Evolutionary conservation across 2,797 vertebrate species (phyloP), one percentile per base, ranked within the genome.

Genomic region (Chaetodon trifasciatus): DNA sequence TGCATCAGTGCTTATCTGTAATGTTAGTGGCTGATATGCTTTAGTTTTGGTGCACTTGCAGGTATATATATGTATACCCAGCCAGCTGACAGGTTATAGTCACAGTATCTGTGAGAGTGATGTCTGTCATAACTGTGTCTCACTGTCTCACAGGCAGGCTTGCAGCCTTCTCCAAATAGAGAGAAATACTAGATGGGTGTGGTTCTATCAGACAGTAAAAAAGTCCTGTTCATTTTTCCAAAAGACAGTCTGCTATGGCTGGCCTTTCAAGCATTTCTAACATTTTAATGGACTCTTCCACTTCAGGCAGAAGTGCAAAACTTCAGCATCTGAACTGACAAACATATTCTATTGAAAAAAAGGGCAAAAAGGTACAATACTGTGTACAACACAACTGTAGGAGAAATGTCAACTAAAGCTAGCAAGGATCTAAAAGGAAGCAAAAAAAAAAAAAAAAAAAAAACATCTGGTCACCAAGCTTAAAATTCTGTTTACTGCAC

Each of bases 211-310:
- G 62, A 67, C 35, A 71, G 57, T 63, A 42, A 68, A 32, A 32
- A 35, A 73, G 50, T 64, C 21, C 19, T 32, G 40, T 52, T 50
- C 58, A 47, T 70, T 52, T 78, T 46, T 65, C 65, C 55, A 52
- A 47, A 50, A 74, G 39, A 70, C 53, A 28, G 64, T 46, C 55
- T 44, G 10, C 64, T 32, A 19, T 65, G 72, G 42, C 60, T 37
- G 57, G 46, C 66, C 78, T 68, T 63, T 76, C 53, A 62, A 72
- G 78, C 70, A 79, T 82, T 69, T 55, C 53, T 82, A 82, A 82
- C 40, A 81, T 53, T 79, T 85, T 81, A 87, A 85, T 87, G 83
- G 78, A 79, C 47, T 75, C 58, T 65, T 11, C 17, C 35, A 63
- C 35, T 70, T 82, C n/a, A 79, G 72, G 35, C 42, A 42, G 19